Evolutionary conservation across 2,797 vertebrate species (phyloP).

Genomic region (Amblyraja radiata): DNA sequence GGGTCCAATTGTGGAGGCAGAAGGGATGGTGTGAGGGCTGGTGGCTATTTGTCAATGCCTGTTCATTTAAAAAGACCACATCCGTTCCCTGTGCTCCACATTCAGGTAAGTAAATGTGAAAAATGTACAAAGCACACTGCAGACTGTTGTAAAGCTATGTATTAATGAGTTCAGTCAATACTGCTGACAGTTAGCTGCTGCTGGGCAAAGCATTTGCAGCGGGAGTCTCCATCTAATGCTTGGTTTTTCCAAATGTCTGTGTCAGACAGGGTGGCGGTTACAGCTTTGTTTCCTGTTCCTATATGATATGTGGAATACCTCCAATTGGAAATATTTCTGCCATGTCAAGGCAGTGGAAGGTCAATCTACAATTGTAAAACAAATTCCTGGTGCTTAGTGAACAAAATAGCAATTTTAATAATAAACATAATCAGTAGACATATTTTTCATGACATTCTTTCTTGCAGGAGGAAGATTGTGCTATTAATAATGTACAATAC

Average conservation of each 20-base stretch:
- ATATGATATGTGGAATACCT: background rate
- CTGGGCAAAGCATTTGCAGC: background rate
- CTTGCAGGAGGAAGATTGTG: background rate
- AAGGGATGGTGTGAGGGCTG: background rate
- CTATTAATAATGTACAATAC: background rate
- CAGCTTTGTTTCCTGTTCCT: background rate
- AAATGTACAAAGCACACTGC: background rate
- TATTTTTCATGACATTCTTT: background rate
- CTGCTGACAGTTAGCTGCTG: background rate
- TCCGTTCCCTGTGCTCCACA: background rate
- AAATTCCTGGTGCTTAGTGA: too few relatives aligned
- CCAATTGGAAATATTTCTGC: background rate
- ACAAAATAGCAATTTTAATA: background rate
- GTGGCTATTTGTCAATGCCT: background rate
- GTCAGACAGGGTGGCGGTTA: background rate
- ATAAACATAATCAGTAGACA: background rate
- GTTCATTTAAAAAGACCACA: background rate
- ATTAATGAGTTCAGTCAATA: background rate
- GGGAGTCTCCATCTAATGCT: background rate
- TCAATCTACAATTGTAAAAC: background rate
- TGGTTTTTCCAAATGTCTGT: background rate
- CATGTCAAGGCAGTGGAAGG: background rate
- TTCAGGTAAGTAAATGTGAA: background rate
- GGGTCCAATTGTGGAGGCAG: background rate
- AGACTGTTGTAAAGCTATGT: background rate